These are phyloP conservation scores for Polypterus bichir DNA, from an alignment of 2,113 vertebrate genomes.

Conservation along the genomic window DNA sequence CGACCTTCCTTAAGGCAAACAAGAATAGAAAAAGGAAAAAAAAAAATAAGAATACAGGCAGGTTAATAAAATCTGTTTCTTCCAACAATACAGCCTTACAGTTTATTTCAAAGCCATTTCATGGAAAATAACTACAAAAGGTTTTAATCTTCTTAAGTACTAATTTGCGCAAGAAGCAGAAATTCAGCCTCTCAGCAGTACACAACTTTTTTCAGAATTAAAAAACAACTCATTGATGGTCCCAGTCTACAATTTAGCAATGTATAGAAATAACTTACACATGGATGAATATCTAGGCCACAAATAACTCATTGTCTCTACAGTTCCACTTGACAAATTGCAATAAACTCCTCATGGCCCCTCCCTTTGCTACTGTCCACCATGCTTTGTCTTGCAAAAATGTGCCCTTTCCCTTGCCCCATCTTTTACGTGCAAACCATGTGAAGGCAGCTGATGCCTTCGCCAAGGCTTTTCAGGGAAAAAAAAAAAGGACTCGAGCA, in stretches of 20 bases:
- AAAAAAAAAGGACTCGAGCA: constrained; percentile 28
- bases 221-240: constrained; percentile 38
- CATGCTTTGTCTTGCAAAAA: constrained; percentile 47
- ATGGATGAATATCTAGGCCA: constrained; percentile 54
- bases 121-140: constrained; percentile 9
- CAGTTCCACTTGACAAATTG: constrained; percentile 41
- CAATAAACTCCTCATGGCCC: constrained; percentile 14
- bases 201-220: constrained; percentile 11
- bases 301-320: constrained; percentile 45
- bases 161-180: not conserved
- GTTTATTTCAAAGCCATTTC: not conserved
- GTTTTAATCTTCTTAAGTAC: constrained; percentile 19
- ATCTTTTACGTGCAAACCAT: constrained; percentile 8
- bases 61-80: not conserved
- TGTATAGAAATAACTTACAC: constrained; percentile 53
- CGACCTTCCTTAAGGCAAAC: no score
- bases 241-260: constrained; percentile 30
- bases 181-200: no score
- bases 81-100: not conserved
- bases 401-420: constrained; percentile 25
- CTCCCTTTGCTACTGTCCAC: constrained; percentile 30
- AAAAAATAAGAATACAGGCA: no score
- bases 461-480: constrained; percentile 46
- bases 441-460: constrained; percentile 34
- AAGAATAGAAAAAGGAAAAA: no score